A percentile compares a stretch with the other conserved stretches of the same genome.
Conservation (phyloP, 1,140 invertebrate genomes). For the Caenorhabditis latens region DNA sequence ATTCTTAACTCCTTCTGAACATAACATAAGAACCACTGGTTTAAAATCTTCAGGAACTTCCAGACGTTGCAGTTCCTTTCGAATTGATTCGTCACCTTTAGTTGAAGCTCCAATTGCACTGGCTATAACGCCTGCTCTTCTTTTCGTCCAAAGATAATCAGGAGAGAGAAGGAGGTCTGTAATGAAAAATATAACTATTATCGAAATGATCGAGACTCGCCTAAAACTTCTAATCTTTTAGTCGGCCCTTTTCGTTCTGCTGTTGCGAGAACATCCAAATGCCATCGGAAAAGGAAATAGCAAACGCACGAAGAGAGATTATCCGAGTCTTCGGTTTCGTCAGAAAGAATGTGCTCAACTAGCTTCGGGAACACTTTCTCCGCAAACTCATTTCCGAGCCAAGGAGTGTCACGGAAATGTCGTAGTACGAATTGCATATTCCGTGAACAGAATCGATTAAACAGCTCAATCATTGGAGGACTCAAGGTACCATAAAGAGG, state of each 20-base stretch:
- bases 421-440: slow-evolving; percentile 26
- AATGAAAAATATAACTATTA: not conserved
- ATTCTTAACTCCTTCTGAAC: not conserved
- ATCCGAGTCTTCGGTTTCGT: not conserved
- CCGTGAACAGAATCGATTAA: not conserved
- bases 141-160: not conserved
- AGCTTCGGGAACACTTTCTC: slow-evolving; percentile 25
- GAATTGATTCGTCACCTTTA: not conserved
- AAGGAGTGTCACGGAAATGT: slow-evolving; percentile 17
- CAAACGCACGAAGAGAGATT: not conserved
- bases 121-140: not conserved
- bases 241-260: slow-evolving; percentile 6
- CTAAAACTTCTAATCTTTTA: slow-evolving; percentile 21
- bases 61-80: not conserved
- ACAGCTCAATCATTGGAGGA: not conserved
- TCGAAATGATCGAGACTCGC: not conserved
- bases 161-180: slow-evolving; percentile 10
- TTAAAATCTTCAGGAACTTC: not conserved
- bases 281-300: not conserved
- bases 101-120: slow-evolving; percentile 8
- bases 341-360: not conserved
- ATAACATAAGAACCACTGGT: not conserved
- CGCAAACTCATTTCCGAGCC: slow-evolving; percentile 33
- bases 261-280: slow-evolving; percentile 20
- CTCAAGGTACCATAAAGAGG: not conserved